Evolutionary conservation across 2,113 vertebrate genomes (phyloP), one percentile per base, ranked within the genome.

Genomic region (Petroica traversi): DNA sequence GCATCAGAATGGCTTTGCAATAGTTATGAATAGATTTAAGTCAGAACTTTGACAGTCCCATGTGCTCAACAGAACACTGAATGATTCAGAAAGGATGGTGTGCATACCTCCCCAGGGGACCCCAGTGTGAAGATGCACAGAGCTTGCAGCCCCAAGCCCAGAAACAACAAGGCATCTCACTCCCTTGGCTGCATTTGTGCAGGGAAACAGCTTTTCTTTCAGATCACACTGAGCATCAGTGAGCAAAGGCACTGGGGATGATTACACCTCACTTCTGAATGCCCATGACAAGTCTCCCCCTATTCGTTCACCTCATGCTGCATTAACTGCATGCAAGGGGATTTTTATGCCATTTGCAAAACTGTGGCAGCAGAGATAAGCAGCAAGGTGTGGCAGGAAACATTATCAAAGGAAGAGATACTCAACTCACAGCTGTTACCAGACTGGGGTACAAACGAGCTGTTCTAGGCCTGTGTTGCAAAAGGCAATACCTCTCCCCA

Each of bases 1-100:
- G 61, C 96, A 96, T 97, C 95, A 97, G 96, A 96, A 96, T 94
- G 92, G 94, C 86, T 97, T 96, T 96, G 86, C 95, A 95, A 93
- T 82, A 88, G 85, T 93, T 96, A 94, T 88, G 86, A 95, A 95
- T 74, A 96, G 96, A 95, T 97, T 97, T 96, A 95, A 93, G 61
- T 87, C 68, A 48, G 68, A 97, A 81, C 52, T 92, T 28, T 95
- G 95, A 95, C 83, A 96, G 96, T 94, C 92, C 88, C 90, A 73
- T 54, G 89, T 87, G 83, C 89, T 96, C 72, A 83, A 82, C 49
- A 86, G 85, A 83, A 87, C 76, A 69, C 22, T 14, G 54, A 96
- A 87, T 26, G 87, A 95, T 94, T 95, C 89, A 66, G 91, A 97
- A 97, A 97, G 96, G 93, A 92, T 28, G 96, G 92, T 24, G 51